phyloP scores from a whole-genome alignment of 2,888 invertebrate genomes.

The Ectemnius cavifrons region DNA sequence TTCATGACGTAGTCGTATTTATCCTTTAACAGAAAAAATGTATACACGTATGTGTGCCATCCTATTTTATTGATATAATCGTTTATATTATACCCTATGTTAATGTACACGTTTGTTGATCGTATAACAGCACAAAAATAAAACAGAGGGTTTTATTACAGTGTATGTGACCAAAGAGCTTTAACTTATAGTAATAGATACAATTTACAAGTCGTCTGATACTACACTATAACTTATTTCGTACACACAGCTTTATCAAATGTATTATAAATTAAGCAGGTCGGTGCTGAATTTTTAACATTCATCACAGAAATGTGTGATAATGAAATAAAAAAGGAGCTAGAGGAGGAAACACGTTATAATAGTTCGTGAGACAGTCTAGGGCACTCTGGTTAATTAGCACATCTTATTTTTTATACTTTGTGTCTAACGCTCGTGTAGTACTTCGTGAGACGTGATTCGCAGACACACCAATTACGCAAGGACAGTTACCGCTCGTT shows the following conservation, averaged over 20 bases:
- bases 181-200: conserved; percentile 74
- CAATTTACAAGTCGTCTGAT: conserved; percentile 71
- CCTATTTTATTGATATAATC: conserved; percentile 74
- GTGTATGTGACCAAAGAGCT: conserved; percentile 58
- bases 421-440: neutral
- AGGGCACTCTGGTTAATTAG: conserved; percentile 62
- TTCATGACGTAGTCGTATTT: conserved; percentile 47
- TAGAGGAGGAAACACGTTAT: conserved; percentile 43
- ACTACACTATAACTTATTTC: conserved; percentile 64
- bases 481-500: conserved; percentile 41
- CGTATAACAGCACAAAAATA: conserved; percentile 74
- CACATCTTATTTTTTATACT: conserved; percentile 53
- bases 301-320: conserved; percentile 62
- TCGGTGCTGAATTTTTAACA: conserved; percentile 47
- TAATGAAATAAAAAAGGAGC: conserved; percentile 53
- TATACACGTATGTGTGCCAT: conserved; percentile 71
- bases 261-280: conserved; percentile 58
- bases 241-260: conserved; percentile 57
- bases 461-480: conserved; percentile 52
- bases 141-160: conserved; percentile 73
- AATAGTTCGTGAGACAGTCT: conserved; percentile 52
- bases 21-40: conserved; percentile 62
- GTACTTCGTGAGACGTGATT: conserved; percentile 12
- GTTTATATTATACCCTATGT: conserved; percentile 75
- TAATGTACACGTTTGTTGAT: conserved; percentile 76